A percentile compares a stretch with the other conserved stretches of the same genome.
phyloP scores from a whole-genome alignment of 2,113 vertebrate genomes.

The Gulo gulo region DNA sequence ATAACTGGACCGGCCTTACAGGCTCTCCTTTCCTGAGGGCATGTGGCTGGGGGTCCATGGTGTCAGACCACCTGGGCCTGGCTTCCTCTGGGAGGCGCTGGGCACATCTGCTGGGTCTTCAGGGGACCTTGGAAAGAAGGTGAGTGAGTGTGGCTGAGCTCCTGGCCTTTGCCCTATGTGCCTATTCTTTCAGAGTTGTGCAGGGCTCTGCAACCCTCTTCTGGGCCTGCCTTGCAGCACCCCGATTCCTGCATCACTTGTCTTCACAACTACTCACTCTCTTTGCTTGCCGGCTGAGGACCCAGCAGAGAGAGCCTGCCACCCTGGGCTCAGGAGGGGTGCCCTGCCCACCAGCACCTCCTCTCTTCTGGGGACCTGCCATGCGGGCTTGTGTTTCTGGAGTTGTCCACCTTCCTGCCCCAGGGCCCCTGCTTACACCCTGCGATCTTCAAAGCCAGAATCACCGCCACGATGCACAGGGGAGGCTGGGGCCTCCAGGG shows the following conservation, averaged over 20 bases:
- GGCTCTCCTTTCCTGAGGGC: neutral
- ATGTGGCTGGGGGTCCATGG: neutral
- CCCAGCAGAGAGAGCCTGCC: neutral
- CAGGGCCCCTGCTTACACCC: neutral
- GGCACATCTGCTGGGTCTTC: neutral
- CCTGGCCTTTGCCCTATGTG: neutral
- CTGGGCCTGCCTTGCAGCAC: neutral
- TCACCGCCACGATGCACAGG: neutral
- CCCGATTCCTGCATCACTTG: neutral
- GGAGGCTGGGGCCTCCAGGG: neutral
- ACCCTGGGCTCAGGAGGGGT: fast-evolving
- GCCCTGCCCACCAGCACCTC: neutral
- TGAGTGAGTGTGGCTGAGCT: neutral
- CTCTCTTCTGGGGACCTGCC: neutral
- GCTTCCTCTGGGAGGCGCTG: fast-evolving
- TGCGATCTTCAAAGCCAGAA: neutral
- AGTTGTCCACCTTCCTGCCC: neutral
- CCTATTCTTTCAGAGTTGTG: neutral
- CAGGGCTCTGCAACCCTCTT: neutral
- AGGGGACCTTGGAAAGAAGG: fast-evolving
- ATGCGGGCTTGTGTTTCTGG: neutral
- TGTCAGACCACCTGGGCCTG: neutral
- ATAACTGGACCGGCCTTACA: neutral
- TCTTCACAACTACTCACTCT: neutral
- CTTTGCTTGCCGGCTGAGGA: neutral